phyloP scores from a whole-genome alignment of 2,113 vertebrate genomes.

The Phaetusa simplex region DNA sequence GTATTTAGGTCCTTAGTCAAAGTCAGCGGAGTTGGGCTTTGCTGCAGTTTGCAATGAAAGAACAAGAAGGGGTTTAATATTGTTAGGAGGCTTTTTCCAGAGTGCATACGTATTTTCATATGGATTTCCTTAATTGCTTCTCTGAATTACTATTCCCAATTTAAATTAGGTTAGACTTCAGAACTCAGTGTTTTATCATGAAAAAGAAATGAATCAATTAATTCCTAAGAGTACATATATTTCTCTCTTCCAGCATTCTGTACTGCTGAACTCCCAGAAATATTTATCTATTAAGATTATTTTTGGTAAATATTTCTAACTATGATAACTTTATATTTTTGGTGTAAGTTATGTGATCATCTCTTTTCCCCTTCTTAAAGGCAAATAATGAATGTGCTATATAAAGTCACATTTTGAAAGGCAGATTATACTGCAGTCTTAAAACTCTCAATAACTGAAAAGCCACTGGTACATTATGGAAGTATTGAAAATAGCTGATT shows the following conservation, averaged over 20 bases:
- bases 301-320: not conserved
- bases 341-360: not conserved
- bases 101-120: not conserved
- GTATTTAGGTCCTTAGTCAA: not conserved
- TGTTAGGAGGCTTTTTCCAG: not conserved
- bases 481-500: not conserved
- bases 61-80: not conserved
- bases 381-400: not conserved
- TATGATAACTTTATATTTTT: not conserved
- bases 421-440: not conserved
- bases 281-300: not conserved
- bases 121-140: not conserved
- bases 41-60: not conserved
- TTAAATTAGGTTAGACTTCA: not conserved
- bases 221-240: not conserved
- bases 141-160: not conserved
- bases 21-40: not conserved
- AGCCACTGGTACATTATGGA: not conserved
- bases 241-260: not conserved
- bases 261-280: not conserved
- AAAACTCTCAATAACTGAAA: not conserved
- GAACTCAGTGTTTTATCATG: not conserved
- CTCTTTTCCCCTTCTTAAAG: not conserved
- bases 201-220: not conserved
- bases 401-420: not conserved